phyloP scores from a whole-genome alignment of 2,797 vertebrate genomes.

The Sparidentex hasta region DNA sequence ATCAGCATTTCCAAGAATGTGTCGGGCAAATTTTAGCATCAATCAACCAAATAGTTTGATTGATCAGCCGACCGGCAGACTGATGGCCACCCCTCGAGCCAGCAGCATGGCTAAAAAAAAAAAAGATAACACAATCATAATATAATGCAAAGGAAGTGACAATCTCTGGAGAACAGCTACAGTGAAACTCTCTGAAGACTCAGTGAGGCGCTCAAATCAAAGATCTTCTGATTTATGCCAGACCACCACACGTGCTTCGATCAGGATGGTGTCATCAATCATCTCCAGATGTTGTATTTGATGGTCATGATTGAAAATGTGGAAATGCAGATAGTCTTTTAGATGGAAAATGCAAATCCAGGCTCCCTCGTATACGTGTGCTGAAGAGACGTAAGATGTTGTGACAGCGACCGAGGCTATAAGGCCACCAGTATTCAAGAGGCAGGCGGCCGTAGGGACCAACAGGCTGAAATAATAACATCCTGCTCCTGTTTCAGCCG shows the following conservation, averaged over 20 bases:
- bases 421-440: conserved; percentile 39
- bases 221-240: neutral
- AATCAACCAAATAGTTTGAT: too few relatives aligned
- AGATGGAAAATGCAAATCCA: conserved; percentile 48
- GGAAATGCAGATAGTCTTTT: neutral
- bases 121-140: neutral
- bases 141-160: neutral
- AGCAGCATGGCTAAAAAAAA: neutral
- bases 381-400: conserved; percentile 33
- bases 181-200: neutral
- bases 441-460: conserved; percentile 23
- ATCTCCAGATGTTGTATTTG: conserved; percentile 5
- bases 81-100: neutral
- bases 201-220: neutral
- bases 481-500: conserved; percentile 26
- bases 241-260: neutral
- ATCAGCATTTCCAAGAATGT: too few relatives aligned
- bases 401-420: conserved; percentile 14
- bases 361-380: conserved; percentile 18
- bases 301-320: conserved; percentile 35
- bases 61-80: neutral
- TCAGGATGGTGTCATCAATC: conserved; percentile 1
- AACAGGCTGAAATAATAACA: conserved; percentile 32
- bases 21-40: too few relatives aligned
- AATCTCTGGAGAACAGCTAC: neutral